phyloP scores from a whole-genome alignment of 2,888 invertebrate species.

The Drosophila rellima region DNA sequence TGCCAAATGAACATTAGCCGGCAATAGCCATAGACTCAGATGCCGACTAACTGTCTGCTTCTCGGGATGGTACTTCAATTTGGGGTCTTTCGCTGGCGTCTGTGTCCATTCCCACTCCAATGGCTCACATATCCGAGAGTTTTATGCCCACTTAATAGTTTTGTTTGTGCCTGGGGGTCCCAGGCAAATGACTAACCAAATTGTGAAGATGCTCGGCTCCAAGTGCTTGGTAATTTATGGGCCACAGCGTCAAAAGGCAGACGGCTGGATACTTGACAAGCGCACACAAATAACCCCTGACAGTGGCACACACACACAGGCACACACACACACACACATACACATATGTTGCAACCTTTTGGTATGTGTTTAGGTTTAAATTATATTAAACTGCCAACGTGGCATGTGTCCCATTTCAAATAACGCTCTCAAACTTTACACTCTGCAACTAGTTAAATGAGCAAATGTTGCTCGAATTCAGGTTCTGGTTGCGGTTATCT shows the following conservation, averaged over 20 bases:
- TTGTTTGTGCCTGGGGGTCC: slow-evolving; percentile 64
- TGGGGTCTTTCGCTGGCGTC: slow-evolving; percentile 31
- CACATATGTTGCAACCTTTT: slow-evolving; percentile 29
- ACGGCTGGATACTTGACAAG: slow-evolving; percentile 75
- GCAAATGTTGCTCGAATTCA: slow-evolving; percentile 38
- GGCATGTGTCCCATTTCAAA: slow-evolving; percentile 75
- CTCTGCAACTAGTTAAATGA: slow-evolving; percentile 46
- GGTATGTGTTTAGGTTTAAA: slow-evolving; percentile 78
- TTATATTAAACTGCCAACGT: slow-evolving; percentile 78
- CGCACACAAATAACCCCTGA: slow-evolving; percentile 66
- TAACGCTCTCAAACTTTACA: slow-evolving; percentile 30
- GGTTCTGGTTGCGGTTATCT: slow-evolving; percentile 56
- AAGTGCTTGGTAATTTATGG: slow-evolving; percentile 76
- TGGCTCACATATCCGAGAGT: slow-evolving; percentile 51
- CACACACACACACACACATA: slow-evolving; percentile 24
- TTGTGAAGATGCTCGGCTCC: slow-evolving; percentile 70
- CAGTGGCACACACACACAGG: slow-evolving; percentile 36
- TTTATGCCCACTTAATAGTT: slow-evolving; percentile 81
- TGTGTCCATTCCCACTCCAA: slow-evolving; percentile 22
- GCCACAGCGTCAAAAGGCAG: slow-evolving; percentile 74
- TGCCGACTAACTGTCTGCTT: slow-evolving; percentile 31
- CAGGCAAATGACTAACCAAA: slow-evolving; percentile 77
- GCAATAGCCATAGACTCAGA: slow-evolving; percentile 12
- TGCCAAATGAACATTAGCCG: slow-evolving; percentile 26
- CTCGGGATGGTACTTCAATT: slow-evolving; percentile 51